These are phyloP conservation scores for Aix galericulata DNA, from an alignment of 2,113 vertebrate genomes.

Conservation along the genomic window DNA sequence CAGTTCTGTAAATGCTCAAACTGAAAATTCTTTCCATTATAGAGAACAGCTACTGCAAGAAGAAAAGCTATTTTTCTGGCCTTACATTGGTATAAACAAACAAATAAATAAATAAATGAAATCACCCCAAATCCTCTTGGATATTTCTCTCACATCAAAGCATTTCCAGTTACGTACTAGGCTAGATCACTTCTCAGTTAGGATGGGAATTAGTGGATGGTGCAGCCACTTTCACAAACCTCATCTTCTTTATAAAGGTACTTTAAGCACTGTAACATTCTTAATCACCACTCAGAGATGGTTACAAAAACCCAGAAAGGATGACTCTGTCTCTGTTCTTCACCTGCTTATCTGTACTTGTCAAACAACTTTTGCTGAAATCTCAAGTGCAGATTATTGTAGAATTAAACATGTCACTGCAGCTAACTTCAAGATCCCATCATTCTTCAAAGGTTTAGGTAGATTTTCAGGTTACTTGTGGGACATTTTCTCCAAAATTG, in stretches of 20 bases:
- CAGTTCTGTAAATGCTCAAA: not conserved
- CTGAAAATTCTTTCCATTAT: not conserved
- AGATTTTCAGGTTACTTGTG: not conserved
- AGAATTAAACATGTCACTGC: not conserved
- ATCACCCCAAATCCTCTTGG: not conserved
- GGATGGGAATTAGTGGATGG: not conserved
- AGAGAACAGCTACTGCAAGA: not conserved
- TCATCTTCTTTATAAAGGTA: not conserved
- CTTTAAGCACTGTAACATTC: not conserved
- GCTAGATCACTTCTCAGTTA: not conserved
- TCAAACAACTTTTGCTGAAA: not conserved
- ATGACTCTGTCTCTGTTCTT: not conserved
- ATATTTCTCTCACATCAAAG: not conserved
- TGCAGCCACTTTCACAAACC: not conserved
- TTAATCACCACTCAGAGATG: not conserved
- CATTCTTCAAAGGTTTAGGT: not conserved
- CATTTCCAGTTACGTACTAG: not conserved
- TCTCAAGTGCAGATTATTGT: not conserved
- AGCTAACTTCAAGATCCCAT: not conserved
- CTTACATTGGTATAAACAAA: not conserved
- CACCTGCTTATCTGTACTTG: not conserved
- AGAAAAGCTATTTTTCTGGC: not conserved
- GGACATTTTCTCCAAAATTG: not conserved
- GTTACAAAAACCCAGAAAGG: not conserved
- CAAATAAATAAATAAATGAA: not conserved